These are phyloP conservation scores for Diorhabda sublineata DNA, from an alignment of 1,140 invertebrate genomes.

Conservation along the genomic window DNA sequence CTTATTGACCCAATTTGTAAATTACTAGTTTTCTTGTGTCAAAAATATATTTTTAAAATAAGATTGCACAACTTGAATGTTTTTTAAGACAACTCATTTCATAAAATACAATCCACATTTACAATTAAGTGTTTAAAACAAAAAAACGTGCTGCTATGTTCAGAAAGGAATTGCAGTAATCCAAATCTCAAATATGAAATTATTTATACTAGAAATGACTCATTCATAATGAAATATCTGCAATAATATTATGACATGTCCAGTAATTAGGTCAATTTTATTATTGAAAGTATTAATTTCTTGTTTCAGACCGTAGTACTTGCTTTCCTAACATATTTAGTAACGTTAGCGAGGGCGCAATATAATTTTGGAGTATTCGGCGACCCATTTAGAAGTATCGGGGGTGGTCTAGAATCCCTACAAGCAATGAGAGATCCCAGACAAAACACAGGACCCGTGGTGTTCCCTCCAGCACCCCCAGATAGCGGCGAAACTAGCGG, in stretches of 20 bases:
- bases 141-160: too few species aligned
- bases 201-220: too few species aligned
- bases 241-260: not conserved
- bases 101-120: too few species aligned
- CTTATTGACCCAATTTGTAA: too few species aligned
- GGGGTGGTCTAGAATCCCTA: conserved; percentile 36
- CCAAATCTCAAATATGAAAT: too few species aligned
- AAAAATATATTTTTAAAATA: too few species aligned
- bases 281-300: conserved; percentile 6
- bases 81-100: too few species aligned
- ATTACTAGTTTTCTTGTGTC: too few species aligned
- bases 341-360: conserved; percentile 37
- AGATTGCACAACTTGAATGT: too few species aligned
- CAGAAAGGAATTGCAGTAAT: too few species aligned
- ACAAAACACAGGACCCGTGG: conserved; percentile 58
- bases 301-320: conserved; percentile 34
- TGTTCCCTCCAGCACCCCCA: conserved; percentile 64
- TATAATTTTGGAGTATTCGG: conserved; percentile 26
- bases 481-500: conserved; percentile 64
- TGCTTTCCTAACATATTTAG: conserved; percentile 34
- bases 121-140: too few species aligned
- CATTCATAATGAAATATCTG: too few species aligned
- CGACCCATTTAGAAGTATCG: conserved; percentile 30
- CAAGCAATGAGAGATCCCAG: conserved; percentile 40
- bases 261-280: not conserved